Conservation (phyloP, 1,140 invertebrate species). For the Chironomus striatipennis region DNA sequence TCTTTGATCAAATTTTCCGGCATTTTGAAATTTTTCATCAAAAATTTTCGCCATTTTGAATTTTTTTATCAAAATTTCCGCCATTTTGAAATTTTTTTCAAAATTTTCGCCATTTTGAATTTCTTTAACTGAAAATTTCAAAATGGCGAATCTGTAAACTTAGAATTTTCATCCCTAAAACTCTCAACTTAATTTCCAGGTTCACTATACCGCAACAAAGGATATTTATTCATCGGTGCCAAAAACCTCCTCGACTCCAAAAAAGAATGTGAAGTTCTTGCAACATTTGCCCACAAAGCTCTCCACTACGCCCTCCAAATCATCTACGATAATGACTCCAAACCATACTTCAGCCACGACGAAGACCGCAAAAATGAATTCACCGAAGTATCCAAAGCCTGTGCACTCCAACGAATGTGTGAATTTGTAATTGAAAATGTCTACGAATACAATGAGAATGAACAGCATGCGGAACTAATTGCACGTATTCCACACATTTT, state of each 20-base stretch:
- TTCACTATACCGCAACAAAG: background rate
- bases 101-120: no score
- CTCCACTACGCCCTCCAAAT: background rate
- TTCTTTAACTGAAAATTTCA: no score
- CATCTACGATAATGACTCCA: background rate
- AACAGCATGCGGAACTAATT: constrained; percentile 1
- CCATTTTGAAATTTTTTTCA: no score
- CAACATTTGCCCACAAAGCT: background rate
- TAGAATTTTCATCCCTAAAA: no score
- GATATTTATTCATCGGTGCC: background rate
- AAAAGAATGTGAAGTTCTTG: background rate
- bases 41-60: no score
- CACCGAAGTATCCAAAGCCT: background rate
- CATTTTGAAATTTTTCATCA: no score
- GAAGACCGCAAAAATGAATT: background rate
- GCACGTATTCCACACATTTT: background rate
- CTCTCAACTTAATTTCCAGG: background rate
- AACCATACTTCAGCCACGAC: background rate
- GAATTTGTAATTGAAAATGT: background rate
- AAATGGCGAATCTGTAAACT: no score
- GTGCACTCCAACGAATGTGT: background rate
- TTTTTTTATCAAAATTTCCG: no score
- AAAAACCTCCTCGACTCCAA: background rate
- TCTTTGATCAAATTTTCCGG: no score
- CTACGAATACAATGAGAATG: background rate